These are phyloP conservation scores for Pygathrix nemaeus DNA, from an alignment of 2,113 vertebrate species.

Conservation along the genomic window DNA sequence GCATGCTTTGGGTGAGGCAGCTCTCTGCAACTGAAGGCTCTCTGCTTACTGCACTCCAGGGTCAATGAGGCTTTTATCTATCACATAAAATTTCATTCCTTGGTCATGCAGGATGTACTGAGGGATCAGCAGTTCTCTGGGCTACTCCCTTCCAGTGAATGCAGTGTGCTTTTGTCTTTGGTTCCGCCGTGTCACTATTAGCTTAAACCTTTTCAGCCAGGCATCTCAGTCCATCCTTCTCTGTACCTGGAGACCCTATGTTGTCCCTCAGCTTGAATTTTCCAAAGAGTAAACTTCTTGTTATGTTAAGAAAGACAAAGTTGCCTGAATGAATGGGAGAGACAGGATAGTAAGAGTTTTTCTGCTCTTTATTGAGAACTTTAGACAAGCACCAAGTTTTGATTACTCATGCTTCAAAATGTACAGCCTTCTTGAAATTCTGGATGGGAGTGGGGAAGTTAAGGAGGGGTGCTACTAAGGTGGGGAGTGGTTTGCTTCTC, in stretches of 20 bases:
- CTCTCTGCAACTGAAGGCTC: neutral
- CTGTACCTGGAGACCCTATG: neutral
- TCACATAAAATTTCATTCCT: neutral
- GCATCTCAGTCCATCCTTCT: neutral
- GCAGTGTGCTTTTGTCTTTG: neutral
- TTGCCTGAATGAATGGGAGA: too few relatives aligned
- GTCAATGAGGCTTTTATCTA: neutral
- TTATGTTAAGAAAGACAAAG: neutral
- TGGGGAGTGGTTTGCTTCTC: neutral
- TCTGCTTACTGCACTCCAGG: neutral
- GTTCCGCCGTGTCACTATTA: neutral
- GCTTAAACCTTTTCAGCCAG: too few relatives aligned
- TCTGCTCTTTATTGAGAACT: neutral
- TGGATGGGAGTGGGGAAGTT: neutral
- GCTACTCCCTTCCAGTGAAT: neutral
- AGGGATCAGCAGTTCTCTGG: neutral
- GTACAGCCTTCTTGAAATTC: neutral
- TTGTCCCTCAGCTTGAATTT: neutral
- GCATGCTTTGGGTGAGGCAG: neutral
- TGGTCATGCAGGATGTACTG: neutral
- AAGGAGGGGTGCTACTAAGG: neutral
- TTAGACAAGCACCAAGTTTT: neutral
- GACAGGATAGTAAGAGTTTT: neutral
- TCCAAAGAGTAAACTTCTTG: neutral
- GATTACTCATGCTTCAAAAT: neutral